Conservation (phyloP, 1,140 invertebrate species). For the Brachionus koreanus region DNA sequence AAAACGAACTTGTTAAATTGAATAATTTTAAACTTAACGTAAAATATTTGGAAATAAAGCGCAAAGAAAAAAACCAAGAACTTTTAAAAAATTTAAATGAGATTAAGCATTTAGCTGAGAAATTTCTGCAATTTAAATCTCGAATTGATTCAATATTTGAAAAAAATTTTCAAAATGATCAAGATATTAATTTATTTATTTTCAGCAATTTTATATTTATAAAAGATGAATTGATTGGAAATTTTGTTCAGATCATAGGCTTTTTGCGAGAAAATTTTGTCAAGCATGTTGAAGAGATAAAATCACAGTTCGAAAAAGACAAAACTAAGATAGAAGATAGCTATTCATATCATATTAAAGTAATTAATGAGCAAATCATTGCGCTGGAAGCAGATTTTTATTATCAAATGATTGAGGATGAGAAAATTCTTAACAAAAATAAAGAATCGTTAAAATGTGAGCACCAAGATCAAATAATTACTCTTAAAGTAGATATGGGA, state of each 20-base stretch:
- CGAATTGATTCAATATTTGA: background rate
- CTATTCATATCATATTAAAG: background rate
- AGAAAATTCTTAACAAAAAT: background rate
- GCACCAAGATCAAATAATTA: background rate
- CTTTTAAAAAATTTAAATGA: background rate
- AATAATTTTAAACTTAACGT: background rate
- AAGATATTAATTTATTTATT: background rate
- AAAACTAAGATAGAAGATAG: background rate
- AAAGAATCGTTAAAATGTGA: slow-evolving; percentile 22
- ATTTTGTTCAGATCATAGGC: background rate
- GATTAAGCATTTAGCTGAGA: background rate
- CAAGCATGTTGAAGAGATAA: background rate
- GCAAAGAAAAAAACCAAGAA: slow-evolving; percentile 1
- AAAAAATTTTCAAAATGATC: background rate
- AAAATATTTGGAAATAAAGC: slow-evolving; percentile 15
- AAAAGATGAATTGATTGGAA: slow-evolving; percentile 7
- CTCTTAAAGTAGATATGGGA: background rate
- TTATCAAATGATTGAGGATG: background rate
- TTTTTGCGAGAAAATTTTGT: background rate
- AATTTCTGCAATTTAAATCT: background rate
- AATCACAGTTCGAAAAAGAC: background rate
- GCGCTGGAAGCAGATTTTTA: slow-evolving; percentile 2
- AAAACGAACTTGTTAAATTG: slow-evolving; percentile 1
- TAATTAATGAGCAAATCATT: background rate
- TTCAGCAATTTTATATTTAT: background rate